Conservation (phyloP, 2,797 vertebrate genomes). For the Natrix natrix region DNA sequence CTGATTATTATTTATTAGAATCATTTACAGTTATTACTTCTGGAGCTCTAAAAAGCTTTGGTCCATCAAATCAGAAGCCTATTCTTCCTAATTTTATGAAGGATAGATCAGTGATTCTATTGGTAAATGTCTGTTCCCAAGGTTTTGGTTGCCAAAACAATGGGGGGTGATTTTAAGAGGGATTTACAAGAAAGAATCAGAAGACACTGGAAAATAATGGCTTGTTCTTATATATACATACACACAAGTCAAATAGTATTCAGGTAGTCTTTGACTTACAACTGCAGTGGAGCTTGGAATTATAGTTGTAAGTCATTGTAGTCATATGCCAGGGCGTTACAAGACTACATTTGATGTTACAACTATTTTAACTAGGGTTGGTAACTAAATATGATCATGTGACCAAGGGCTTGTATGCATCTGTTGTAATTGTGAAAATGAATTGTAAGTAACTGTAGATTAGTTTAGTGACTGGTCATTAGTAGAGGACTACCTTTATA, state of each 20-base stretch:
- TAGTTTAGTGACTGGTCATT: neutral
- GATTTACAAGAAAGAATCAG: neutral
- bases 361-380: neutral
- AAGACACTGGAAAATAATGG: neutral
- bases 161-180: neutral
- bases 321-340: neutral
- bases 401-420: neutral
- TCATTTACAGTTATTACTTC: neutral
- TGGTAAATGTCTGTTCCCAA: neutral
- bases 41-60: neutral
- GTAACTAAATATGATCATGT: neutral
- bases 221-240: neutral
- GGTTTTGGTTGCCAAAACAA: neutral
- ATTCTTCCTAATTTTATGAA: neutral
- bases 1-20: neutral
- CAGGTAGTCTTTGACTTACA: neutral
- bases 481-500: neutral
- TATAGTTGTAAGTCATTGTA: neutral
- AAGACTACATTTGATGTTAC: neutral
- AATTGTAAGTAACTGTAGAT: neutral
- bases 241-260: neutral
- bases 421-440: neutral
- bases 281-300: neutral
- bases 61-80: neutral
- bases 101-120: neutral